Conservation (phyloP, 2,113 vertebrate species). For the Cavia porcellus region DNA sequence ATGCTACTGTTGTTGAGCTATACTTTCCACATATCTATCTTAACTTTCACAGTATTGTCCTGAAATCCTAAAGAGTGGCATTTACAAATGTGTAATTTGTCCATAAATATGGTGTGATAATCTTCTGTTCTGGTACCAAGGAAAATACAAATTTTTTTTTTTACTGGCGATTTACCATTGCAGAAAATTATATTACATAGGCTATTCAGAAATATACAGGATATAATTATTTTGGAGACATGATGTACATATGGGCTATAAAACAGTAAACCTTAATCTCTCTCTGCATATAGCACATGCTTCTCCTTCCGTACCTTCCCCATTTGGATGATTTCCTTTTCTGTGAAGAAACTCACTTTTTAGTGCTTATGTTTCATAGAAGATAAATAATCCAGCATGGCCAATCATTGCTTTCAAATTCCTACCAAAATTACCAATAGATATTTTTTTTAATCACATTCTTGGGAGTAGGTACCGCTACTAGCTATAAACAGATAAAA, state of each 20-base stretch:
- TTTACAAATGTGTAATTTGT: neutral
- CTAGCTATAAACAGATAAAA: neutral
- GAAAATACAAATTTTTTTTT: neutral
- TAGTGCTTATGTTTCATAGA: neutral
- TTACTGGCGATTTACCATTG: neutral
- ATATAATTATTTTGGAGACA: neutral
- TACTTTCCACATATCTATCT: neutral
- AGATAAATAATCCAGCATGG: neutral
- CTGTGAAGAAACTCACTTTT: neutral
- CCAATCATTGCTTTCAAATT: neutral
- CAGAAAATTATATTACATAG: neutral
- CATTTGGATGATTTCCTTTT: neutral
- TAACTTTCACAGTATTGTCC: constrained; percentile 1
- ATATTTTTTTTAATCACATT: neutral
- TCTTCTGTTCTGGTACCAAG: neutral
- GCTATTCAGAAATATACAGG: neutral
- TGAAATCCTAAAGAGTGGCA: neutral
- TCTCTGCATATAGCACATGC: neutral
- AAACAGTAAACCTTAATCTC: neutral
- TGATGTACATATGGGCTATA: neutral
- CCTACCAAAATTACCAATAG: neutral
- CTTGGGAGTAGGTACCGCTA: neutral
- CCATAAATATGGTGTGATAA: neutral
- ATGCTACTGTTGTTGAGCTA: neutral
- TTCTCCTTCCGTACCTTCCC: neutral